phyloP scores from a whole-genome alignment of 2,888 invertebrate species.

The Mesorhabditis spiculigera region DNA sequence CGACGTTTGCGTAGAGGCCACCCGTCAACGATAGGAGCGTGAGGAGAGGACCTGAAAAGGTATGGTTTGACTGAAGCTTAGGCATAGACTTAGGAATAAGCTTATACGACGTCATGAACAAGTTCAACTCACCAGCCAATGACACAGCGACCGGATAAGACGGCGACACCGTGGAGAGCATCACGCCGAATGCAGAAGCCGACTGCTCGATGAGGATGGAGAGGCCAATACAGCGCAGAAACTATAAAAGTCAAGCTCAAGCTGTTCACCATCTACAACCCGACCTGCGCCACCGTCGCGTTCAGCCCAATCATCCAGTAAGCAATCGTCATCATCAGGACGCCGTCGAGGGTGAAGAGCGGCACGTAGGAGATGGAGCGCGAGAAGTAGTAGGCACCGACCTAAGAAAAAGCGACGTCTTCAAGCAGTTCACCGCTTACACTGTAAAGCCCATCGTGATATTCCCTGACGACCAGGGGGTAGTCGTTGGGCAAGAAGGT shows the following conservation, averaged over 20 bases:
- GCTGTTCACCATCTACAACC: neutral
- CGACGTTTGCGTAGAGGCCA: conserved; percentile 50
- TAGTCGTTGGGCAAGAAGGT: conserved; percentile 83
- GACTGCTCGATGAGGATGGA: conserved; percentile 44
- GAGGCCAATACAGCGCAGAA: neutral
- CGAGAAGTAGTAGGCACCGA: conserved; percentile 41
- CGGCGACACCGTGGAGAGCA: conserved; percentile 50
- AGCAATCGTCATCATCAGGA: conserved; percentile 76
- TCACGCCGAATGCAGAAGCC: conserved; percentile 45
- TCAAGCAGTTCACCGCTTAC: neutral
- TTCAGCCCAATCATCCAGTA: conserved; percentile 80
- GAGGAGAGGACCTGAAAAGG: conserved; percentile 47
- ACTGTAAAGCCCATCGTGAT: conserved; percentile 71
- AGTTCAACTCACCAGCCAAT: conserved; percentile 28
- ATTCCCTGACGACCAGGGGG: conserved; percentile 84
- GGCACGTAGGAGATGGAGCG: conserved; percentile 43
- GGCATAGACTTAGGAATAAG: no score
- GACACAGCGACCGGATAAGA: conserved; percentile 49
- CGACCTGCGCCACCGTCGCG: conserved; percentile 22
- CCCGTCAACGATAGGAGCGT: conserved; percentile 49
- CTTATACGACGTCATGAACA: no score
- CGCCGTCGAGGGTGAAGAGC: conserved; percentile 68
- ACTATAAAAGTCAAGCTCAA: neutral
- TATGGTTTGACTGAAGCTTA: conserved; percentile 30
- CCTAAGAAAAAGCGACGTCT: neutral